Evolutionary conservation across 1,140 invertebrate genomes (phyloP).

Genomic region (Battus philenor): DNA sequence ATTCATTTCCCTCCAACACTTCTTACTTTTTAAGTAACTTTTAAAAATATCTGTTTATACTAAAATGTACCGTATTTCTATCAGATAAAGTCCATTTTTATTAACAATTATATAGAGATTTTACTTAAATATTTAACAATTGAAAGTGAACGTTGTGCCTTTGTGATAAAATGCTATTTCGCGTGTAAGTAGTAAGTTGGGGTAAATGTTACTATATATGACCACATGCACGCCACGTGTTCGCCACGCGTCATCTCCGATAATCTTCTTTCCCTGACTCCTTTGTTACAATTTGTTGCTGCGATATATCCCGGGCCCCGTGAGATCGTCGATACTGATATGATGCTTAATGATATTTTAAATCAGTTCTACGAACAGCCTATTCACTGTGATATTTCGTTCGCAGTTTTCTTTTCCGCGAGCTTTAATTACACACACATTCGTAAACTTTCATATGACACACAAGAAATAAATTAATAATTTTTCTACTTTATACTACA

Average conservation of each 20-base stretch:
- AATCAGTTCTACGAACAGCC: slow-evolving; percentile 52
- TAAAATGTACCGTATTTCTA: slow-evolving; percentile 25
- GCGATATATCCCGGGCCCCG: slow-evolving; percentile 41
- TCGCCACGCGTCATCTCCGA: slow-evolving; percentile 53
- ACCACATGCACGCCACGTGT: slow-evolving; percentile 56
- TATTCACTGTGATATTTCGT: slow-evolving; percentile 30
- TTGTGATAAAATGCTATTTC: slow-evolving; percentile 26
- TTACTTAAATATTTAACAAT: not conserved
- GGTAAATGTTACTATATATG: slow-evolving; percentile 39
- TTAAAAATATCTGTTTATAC: slow-evolving; percentile 7
- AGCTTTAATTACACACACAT: too few species aligned
- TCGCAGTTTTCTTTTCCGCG: not conserved
- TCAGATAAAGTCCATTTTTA: slow-evolving; percentile 30
- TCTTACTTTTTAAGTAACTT: slow-evolving; percentile 57
- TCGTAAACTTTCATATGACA: too few species aligned
- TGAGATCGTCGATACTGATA: slow-evolving; percentile 64
- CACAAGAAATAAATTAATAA: too few species aligned
- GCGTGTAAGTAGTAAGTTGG: slow-evolving; percentile 22
- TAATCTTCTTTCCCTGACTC: slow-evolving; percentile 65
- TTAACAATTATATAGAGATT: slow-evolving; percentile 13
- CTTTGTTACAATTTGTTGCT: slow-evolving; percentile 72
- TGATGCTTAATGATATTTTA: slow-evolving; percentile 71
- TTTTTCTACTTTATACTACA: not conserved
- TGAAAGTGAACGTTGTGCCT: slow-evolving; percentile 20
- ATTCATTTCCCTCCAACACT: slow-evolving; percentile 73